Percentiles rank a stretch among this genome's conserved stretches.
Conservation (phyloP, 1,140 invertebrate genomes). For the Pseudachorutes palmiensis region DNA sequence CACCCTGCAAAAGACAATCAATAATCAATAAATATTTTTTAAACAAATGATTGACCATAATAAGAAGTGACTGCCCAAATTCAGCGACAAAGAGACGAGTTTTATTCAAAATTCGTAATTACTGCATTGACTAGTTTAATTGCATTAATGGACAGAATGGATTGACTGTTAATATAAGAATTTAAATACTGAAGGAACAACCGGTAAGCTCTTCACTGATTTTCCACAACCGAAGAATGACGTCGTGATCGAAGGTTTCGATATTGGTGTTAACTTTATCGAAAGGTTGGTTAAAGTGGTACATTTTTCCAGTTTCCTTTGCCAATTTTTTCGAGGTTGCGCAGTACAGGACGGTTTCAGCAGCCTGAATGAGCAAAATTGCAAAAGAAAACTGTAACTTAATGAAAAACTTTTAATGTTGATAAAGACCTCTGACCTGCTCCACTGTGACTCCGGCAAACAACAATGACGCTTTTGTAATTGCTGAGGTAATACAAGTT, state of each 20-base stretch:
- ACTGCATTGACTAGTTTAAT: no score
- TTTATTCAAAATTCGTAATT: no score
- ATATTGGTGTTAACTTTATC: not conserved
- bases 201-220: not conserved
- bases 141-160: no score
- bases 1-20: not conserved
- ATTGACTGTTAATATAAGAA: no score
- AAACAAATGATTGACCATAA: no score
- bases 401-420: not conserved
- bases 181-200: no score
- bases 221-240: not conserved
- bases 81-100: no score
- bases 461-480: conserved; percentile 9
- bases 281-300: conserved; percentile 37
- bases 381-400: not conserved
- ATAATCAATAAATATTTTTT: not conserved
- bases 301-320: conserved; percentile 56
- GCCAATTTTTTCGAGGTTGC: conserved; percentile 59
- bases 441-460: conserved; percentile 11
- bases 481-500: conserved; percentile 21
- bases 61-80: no score
- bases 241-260: not conserved
- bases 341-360: conserved; percentile 70
- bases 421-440: not conserved
- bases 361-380: conserved; percentile 48